phyloP scores from a whole-genome alignment of 1,140 invertebrate genomes.

The Halesus radiatus region DNA sequence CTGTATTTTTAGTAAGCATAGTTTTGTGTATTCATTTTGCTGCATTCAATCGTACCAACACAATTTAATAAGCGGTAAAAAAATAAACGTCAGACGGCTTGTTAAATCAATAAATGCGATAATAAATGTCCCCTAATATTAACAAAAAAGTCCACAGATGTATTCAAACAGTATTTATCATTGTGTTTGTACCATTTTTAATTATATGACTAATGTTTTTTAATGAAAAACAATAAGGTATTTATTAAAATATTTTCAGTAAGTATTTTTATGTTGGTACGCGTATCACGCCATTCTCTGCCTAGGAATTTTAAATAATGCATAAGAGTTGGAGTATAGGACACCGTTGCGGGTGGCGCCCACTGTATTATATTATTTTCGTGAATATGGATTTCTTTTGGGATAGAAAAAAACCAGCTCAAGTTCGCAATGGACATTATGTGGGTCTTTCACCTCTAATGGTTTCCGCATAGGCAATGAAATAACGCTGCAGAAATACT shows the following conservation, averaged over 20 bases:
- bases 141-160: background rate
- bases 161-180: background rate
- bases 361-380: background rate
- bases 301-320: constrained; percentile 29
- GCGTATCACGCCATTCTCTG: constrained; percentile 2
- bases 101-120: constrained; percentile 10
- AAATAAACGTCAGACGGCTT: constrained; percentile 20
- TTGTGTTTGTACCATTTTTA: background rate
- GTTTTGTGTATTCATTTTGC: too few relatives aligned
- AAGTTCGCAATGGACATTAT: background rate
- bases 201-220: background rate
- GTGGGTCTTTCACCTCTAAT: constrained; percentile 8
- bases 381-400: constrained; percentile 27
- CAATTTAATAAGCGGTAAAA: background rate
- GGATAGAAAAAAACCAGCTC: background rate
- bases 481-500: background rate
- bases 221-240: background rate
- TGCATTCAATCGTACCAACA: constrained; percentile 16
- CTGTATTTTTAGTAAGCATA: too few relatives aligned
- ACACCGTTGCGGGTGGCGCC: background rate
- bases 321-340: background rate
- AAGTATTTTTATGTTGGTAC: constrained; percentile 13
- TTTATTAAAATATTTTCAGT: background rate
- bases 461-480: background rate
- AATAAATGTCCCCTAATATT: background rate